Evolutionary conservation across 2,113 vertebrate species (phyloP).

Genomic region (Dasyprocta punctata): DNA sequence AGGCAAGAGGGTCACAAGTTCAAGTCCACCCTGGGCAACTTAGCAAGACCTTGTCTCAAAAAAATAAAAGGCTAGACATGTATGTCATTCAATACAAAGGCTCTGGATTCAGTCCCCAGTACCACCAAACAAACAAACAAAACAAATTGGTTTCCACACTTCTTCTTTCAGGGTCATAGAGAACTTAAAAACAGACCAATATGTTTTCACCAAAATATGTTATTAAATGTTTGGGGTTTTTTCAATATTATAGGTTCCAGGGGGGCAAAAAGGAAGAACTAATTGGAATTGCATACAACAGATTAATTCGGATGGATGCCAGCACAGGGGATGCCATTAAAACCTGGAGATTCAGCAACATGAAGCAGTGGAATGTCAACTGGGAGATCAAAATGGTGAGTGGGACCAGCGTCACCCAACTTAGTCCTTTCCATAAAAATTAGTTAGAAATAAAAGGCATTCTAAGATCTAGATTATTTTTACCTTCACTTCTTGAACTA

Average conservation of each 20-base stretch:
- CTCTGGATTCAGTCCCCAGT: not conserved
- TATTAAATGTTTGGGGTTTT: not conserved
- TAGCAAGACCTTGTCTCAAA: not conserved
- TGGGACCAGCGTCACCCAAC: accelerated
- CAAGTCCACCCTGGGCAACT: not conserved
- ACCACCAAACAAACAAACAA: not conserved
- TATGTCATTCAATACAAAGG: not conserved
- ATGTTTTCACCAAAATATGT: not conserved
- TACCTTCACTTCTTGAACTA: not conserved
- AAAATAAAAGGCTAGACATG: not conserved
- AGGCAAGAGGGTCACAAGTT: not conserved
- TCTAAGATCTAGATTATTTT: not conserved
- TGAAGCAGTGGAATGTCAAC: conserved; percentile 99
- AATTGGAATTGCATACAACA: conserved; percentile 98
- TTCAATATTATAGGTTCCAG: conserved; percentile 90
- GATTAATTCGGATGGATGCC: conserved; percentile 97
- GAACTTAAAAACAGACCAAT: not conserved
- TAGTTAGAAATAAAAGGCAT: not conserved
- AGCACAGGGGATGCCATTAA: conserved; percentile 96
- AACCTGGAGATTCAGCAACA: conserved; percentile 99
- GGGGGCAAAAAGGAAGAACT: conserved; percentile 97
- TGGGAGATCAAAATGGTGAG: conserved; percentile 99
- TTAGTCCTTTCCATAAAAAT: not conserved
- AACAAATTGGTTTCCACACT: not conserved
- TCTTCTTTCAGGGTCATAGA: not conserved